Conservation (phyloP, 2,888 invertebrate species). For the Melikaiella ostensackeni region DNA sequence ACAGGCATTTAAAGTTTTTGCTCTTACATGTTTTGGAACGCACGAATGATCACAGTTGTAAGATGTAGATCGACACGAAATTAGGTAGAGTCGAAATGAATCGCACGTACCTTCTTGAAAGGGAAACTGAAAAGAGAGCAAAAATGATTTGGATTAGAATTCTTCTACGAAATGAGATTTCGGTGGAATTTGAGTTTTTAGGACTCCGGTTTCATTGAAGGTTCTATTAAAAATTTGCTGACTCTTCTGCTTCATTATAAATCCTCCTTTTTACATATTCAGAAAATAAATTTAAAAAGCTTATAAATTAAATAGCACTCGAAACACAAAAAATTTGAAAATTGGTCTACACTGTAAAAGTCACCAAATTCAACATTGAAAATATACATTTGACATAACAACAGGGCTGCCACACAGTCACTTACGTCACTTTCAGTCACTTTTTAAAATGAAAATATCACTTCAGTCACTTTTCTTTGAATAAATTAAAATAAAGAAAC, state of each 20-base stretch:
- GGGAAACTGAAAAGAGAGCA: neutral
- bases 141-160: neutral
- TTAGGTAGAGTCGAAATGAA: neutral
- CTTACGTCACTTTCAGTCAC: too few relatives aligned
- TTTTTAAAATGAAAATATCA: too few relatives aligned
- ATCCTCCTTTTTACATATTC: neutral
- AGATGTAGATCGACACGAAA: neutral
- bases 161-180: neutral
- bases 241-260: neutral
- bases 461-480: too few relatives aligned
- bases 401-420: too few relatives aligned
- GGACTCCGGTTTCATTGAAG: neutral
- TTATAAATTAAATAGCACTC: neutral
- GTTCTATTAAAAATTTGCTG: neutral
- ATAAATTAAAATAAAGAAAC: too few relatives aligned
- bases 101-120: neutral
- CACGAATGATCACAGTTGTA: neutral
- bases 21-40: neutral
- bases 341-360: too few relatives aligned
- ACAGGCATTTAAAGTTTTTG: neutral
- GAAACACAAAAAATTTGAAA: too few relatives aligned
- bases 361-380: too few relatives aligned
- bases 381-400: too few relatives aligned
- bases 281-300: neutral
- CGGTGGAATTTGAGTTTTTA: neutral